Evolutionary conservation across 1,140 invertebrate genomes (phyloP).

Genomic region (Vanessa atalanta): DNA sequence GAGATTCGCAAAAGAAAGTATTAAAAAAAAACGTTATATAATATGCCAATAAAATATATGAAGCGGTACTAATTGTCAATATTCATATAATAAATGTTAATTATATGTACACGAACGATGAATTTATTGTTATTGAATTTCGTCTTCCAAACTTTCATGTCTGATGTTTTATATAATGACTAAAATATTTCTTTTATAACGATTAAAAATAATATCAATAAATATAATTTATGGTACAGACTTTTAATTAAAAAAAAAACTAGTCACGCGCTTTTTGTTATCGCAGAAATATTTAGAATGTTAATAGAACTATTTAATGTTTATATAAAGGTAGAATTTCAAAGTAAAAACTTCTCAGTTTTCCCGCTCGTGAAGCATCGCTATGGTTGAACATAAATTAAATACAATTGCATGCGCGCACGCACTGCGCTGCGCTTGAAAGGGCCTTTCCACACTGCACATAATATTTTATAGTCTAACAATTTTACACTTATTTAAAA

Average conservation of each 20-base stretch:
- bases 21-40: conserved; percentile 20
- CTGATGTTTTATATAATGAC: conserved; percentile 3
- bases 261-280: neutral
- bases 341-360: neutral
- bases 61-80: conserved; percentile 22
- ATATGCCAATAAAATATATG: conserved; percentile 20
- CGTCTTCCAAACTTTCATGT: conserved; percentile 13
- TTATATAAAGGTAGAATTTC: neutral
- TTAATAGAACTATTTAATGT: neutral
- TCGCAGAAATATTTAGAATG: too few species aligned
- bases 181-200: neutral
- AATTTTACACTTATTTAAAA: neutral
- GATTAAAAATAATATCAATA: neutral
- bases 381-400: conserved; percentile 2
- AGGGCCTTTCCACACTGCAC: neutral
- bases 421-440: neutral
- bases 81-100: conserved; percentile 17
- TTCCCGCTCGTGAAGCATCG: neutral
- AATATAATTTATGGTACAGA: neutral
- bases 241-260: neutral
- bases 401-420: conserved; percentile 6
- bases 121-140: conserved; percentile 17
- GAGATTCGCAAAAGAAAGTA: conserved; percentile 22
- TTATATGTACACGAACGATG: conserved; percentile 19
- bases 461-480: neutral